phyloP scores from a whole-genome alignment of 2,888 invertebrate species.

The Drosophila prostipennis region DNA sequence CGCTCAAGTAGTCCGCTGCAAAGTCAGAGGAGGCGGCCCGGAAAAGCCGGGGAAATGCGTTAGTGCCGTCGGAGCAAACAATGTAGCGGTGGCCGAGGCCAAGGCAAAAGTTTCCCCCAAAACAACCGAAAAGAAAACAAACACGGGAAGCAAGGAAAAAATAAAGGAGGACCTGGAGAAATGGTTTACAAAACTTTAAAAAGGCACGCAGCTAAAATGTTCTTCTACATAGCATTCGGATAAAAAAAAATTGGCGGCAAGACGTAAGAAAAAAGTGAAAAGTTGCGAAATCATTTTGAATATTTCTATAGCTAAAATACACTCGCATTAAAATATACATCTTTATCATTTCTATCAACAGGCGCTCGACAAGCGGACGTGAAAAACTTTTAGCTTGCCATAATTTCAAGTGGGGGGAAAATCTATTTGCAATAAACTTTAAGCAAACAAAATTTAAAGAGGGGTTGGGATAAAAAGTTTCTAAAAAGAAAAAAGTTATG shows the following conservation, averaged over 20 bases:
- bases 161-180: conserved; percentile 16
- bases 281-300: conserved; percentile 57
- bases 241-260: conserved; percentile 52
- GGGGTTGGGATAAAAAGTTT: not conserved
- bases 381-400: conserved; percentile 37
- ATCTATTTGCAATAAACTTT: conserved; percentile 11
- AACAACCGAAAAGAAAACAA: conserved; percentile 28
- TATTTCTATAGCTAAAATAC: conserved; percentile 25
- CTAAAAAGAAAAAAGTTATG: not conserved
- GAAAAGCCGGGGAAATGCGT: conserved; percentile 43
- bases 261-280: conserved; percentile 36
- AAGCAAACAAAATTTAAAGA: not conserved
- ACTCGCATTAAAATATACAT: conserved; percentile 16
- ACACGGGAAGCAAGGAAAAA: conserved; percentile 22
- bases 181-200: conserved; percentile 53
- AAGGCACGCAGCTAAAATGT: conserved; percentile 44
- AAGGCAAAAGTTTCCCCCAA: conserved; percentile 53
- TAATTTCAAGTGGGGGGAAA: conserved; percentile 10
- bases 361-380: conserved; percentile 18
- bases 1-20: conserved; percentile 86
- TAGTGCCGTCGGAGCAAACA: conserved; percentile 42
- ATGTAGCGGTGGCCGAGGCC: conserved; percentile 32
- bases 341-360: conserved; percentile 36
- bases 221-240: conserved; percentile 40
- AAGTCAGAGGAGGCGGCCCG: conserved; percentile 46